Percentiles rank a stretch among this genome's conserved stretches.
These are phyloP conservation scores for honey bee (Apis mellifera) DNA, from an alignment of 1,140 invertebrate genomes.

Conservation along the genomic window DNA sequence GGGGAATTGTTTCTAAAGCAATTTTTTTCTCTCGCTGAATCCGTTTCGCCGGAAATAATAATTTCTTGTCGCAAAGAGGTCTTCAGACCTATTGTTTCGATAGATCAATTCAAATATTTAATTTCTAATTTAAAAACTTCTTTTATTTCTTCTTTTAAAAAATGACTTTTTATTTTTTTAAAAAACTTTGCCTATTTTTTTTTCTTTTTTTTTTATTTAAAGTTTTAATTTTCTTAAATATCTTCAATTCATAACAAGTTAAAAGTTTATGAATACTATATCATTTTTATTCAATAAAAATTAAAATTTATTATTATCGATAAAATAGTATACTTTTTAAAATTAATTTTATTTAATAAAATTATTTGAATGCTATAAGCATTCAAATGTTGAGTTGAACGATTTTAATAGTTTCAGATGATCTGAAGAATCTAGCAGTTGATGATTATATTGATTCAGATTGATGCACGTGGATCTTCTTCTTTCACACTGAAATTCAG, in stretches of 20 bases:
- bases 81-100: neutral
- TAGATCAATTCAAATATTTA: neutral
- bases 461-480: neutral
- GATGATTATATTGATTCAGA: neutral
- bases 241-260: neutral
- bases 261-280: neutral
- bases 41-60: slow-evolving; percentile 31
- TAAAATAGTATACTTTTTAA: neutral
- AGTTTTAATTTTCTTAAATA: neutral
- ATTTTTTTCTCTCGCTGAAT: slow-evolving; percentile 9
- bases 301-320: neutral
- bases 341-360: neutral
- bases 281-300: neutral
- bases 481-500: slow-evolving; percentile 14
- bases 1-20: slow-evolving; percentile 2
- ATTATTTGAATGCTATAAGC: neutral
- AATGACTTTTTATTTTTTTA: neutral
- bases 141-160: neutral
- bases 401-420: neutral
- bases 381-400: neutral
- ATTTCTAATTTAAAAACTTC: neutral
- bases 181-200: neutral
- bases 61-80: neutral
- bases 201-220: neutral
- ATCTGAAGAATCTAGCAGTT: neutral